These are phyloP conservation scores for Leptinotarsa defecta DNA, from an alignment of 1,140 invertebrate genomes.

Conservation along the genomic window DNA sequence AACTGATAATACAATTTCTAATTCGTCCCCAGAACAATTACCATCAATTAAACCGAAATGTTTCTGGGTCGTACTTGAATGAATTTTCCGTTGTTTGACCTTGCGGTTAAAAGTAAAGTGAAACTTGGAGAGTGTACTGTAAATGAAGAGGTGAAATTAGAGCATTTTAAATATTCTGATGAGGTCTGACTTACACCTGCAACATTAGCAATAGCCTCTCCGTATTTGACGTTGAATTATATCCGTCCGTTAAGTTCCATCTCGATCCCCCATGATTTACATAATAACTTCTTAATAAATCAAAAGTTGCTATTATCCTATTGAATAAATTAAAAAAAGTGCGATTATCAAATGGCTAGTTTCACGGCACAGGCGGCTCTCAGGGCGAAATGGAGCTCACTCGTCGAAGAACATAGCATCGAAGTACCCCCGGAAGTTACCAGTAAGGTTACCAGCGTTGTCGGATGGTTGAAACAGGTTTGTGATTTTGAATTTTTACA, in stretches of 20 bases:
- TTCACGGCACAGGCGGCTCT: conserved; percentile 68
- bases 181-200: not conserved
- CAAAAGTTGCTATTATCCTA: not conserved
- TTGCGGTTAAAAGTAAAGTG: conserved; percentile 16
- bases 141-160: conserved; percentile 5
- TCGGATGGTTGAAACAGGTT: conserved; percentile 79
- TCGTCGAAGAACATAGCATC: conserved; percentile 67
- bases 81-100: conserved; percentile 1
- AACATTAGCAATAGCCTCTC: no score
- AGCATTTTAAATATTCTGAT: not conserved
- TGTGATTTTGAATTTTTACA: not conserved
- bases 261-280: not conserved
- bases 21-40: not conserved
- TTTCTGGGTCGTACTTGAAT: conserved; percentile 15
- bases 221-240: no score
- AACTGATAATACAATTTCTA: not conserved
- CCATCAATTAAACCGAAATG: not conserved
- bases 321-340: not conserved
- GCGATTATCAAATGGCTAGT: conserved; percentile 62
- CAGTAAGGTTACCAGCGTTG: conserved; percentile 69
- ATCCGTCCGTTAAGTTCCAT: not conserved
- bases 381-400: conserved; percentile 68
- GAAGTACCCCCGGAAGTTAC: conserved; percentile 70
- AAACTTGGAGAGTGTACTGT: conserved; percentile 2
- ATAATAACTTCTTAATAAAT: conserved; percentile 13